Evolutionary conservation across 2,888 invertebrate genomes (phyloP).

Genomic region (Busseola fusca): DNA sequence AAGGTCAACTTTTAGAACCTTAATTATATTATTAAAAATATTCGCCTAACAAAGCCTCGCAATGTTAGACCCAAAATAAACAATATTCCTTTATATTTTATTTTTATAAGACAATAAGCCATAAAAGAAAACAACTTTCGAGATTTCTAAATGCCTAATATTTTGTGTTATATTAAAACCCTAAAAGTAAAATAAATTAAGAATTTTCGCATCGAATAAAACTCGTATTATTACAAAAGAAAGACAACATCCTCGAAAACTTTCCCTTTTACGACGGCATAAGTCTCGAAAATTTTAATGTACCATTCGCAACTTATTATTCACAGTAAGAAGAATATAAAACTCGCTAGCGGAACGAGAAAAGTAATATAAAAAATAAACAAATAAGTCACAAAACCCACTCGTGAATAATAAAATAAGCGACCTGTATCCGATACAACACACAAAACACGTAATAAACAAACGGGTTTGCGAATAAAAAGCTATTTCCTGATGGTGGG

Average conservation of each 20-base stretch:
- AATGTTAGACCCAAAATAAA: constrained; percentile 6
- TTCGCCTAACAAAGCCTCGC: constrained; percentile 11
- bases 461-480: constrained; percentile 79
- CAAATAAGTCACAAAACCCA: constrained; percentile 67
- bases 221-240: constrained; percentile 56
- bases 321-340: constrained; percentile 56
- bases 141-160: constrained; percentile 41
- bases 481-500: constrained; percentile 77
- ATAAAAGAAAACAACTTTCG: constrained; percentile 38
- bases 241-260: constrained; percentile 52
- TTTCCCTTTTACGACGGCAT: constrained; percentile 50
- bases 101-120: constrained; percentile 14
- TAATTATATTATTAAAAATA: constrained; percentile 38
- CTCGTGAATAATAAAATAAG: constrained; percentile 71
- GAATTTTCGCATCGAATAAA: constrained; percentile 47
- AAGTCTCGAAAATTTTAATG: constrained; percentile 58
- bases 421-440: constrained; percentile 66
- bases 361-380: constrained; percentile 63
- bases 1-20: constrained; percentile 19
- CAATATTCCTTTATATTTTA: constrained; percentile 1
- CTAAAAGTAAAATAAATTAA: constrained; percentile 48
- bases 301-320: constrained; percentile 57
- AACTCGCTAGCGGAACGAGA: constrained; percentile 60
- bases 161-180: constrained; percentile 37
- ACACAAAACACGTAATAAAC: constrained; percentile 75